Percentiles rank a stretch among this genome's conserved stretches.
Conservation (phyloP, 1,140 invertebrate species). For the Agrypnia vestita region DNA sequence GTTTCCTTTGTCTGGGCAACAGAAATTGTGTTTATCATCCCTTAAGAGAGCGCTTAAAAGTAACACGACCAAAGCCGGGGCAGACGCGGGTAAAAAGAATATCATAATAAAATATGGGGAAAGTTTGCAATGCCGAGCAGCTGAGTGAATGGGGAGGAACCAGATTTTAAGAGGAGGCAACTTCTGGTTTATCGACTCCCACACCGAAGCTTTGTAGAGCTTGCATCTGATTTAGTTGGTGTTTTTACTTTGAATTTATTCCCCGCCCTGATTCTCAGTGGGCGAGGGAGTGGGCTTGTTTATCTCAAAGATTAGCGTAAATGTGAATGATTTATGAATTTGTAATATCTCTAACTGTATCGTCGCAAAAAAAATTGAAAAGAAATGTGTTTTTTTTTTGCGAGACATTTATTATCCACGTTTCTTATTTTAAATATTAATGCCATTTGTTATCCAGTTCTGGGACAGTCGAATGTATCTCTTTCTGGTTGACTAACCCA, state of each 20-base stretch:
- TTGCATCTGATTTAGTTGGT: slow-evolving; percentile 41
- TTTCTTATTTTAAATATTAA: no score
- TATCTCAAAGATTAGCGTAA: slow-evolving; percentile 3
- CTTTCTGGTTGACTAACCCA: no score
- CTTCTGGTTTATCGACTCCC: slow-evolving; percentile 47
- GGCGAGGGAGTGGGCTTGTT: slow-evolving; percentile 11
- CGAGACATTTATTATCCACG: no score
- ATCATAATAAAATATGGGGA: slow-evolving; percentile 59
- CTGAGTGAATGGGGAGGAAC: slow-evolving; percentile 1
- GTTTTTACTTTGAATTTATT: slow-evolving; percentile 44
- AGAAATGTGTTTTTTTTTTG: no score
- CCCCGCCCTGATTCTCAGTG: not conserved
- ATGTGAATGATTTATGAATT: slow-evolving; percentile 18
- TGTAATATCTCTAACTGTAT: no score
- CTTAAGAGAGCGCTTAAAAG: slow-evolving; percentile 51
- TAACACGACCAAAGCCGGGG: slow-evolving; percentile 36
- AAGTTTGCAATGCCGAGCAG: slow-evolving; percentile 55
- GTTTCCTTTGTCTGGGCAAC: not conserved
- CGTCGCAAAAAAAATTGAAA: no score
- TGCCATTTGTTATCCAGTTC: no score
- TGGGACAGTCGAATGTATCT: no score
- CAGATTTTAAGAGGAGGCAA: slow-evolving; percentile 48
- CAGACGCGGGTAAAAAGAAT: slow-evolving; percentile 51
- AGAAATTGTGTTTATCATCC: slow-evolving; percentile 56
- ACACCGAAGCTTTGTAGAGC: not conserved